A percentile compares a stretch with the other conserved stretches of the same genome.
Conservation (phyloP, 2,113 vertebrate species). For the Naja naja region DNA sequence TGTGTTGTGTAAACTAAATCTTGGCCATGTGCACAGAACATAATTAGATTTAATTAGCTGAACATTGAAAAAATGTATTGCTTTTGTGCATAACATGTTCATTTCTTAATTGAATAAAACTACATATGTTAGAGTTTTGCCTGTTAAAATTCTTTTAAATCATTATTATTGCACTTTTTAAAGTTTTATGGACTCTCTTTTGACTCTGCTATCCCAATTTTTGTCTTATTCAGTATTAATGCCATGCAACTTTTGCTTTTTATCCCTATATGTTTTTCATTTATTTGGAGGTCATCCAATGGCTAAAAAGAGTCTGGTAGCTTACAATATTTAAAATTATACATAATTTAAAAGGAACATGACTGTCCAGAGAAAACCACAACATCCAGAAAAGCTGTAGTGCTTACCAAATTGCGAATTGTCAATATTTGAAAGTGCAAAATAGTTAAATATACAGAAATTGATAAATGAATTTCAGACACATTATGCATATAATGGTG, state of each 20-base stretch:
- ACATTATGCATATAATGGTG: background rate
- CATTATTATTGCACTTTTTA: background rate
- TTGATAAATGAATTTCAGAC: background rate
- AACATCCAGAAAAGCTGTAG: background rate
- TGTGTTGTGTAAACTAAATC: background rate
- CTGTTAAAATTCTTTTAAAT: background rate
- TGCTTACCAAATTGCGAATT: background rate
- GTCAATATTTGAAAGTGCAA: no score
- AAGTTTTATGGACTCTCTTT: background rate
- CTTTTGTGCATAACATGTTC: background rate
- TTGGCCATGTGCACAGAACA: background rate
- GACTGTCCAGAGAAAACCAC: background rate
- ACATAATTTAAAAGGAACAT: background rate
- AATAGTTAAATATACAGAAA: background rate
- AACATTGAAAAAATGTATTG: background rate
- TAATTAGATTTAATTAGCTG: background rate
- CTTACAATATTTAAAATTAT: background rate
- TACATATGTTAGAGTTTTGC: background rate
- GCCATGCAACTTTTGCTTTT: background rate
- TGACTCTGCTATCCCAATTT: background rate
- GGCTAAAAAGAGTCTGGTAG: background rate
- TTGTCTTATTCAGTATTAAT: background rate
- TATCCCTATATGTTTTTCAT: background rate
- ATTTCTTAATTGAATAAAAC: background rate
- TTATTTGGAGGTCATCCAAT: background rate